Percentiles rank a stretch among this genome's conserved stretches.
Conservation (phyloP, 2,797 vertebrate genomes). For the Hoplostethus atlanticus region DNA sequence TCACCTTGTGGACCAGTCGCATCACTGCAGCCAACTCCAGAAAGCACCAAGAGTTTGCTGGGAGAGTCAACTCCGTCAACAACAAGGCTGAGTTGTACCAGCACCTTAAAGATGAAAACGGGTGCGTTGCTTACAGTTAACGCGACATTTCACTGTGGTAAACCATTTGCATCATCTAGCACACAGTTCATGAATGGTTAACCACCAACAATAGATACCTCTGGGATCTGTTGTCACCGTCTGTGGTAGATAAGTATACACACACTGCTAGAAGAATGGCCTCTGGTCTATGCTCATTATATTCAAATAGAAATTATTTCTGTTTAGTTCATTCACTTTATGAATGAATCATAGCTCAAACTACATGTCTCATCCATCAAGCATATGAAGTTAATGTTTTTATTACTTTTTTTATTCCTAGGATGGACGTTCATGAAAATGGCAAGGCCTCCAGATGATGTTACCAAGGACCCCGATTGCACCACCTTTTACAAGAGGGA, state of each 20-base stretch:
- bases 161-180: too few relatives aligned
- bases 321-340: background rate
- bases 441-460: constrained; percentile 95
- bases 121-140: constrained; percentile 80
- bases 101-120: constrained; percentile 98
- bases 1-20: constrained; percentile 95
- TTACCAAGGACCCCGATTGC: constrained; percentile 13
- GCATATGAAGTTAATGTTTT: background rate
- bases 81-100: constrained; percentile 97
- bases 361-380: background rate
- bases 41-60: constrained; percentile 97
- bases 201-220: too few relatives aligned
- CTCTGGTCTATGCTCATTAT: too few relatives aligned
- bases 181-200: too few relatives aligned
- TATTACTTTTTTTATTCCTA: constrained; percentile 63
- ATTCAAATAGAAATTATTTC: too few relatives aligned
- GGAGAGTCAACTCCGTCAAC: constrained; percentile 93
- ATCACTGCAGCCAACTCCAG: constrained; percentile 95
- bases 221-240: too few relatives aligned
- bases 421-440: constrained; percentile 95
- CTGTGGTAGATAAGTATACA: too few relatives aligned
- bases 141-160: too few relatives aligned
- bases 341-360: background rate
- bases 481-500: constrained; percentile 27
- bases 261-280: too few relatives aligned